A percentile compares a stretch with the other conserved stretches of the same genome.
Evolutionary conservation across 2,888 invertebrate genomes (phyloP).

Genomic region (Drosophila paucipuncta): DNA sequence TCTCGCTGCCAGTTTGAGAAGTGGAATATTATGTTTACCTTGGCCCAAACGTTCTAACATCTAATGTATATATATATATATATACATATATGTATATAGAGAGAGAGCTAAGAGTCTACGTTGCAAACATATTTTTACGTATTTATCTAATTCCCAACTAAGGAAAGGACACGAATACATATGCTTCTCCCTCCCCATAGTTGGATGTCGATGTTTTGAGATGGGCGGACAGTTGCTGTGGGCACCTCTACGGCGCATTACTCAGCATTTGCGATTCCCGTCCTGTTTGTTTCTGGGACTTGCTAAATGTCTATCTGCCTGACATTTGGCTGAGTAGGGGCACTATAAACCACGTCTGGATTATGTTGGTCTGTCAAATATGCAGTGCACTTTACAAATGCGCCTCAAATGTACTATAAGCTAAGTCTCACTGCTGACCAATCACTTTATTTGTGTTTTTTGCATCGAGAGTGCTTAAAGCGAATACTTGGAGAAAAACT

Average conservation of each 20-base stretch:
- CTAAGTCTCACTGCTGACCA: conserved; percentile 11
- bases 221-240: conserved; percentile 32
- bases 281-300: conserved; percentile 11
- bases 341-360: conserved; percentile 45
- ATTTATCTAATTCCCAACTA: conserved; percentile 14
- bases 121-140: conserved; percentile 36
- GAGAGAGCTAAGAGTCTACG: conserved; percentile 43
- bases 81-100: not conserved
- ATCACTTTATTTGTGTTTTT: not conserved
- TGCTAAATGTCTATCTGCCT: conserved; percentile 23
- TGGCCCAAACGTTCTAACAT: conserved; percentile 51
- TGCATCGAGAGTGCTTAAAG: not conserved
- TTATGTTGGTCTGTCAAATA: conserved; percentile 49
- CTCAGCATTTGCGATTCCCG: conserved; percentile 29
- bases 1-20: conserved; percentile 45
- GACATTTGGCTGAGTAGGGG: conserved; percentile 26
- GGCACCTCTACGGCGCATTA: conserved; percentile 16
- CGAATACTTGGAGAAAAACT: not conserved
- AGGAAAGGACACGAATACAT: conserved; percentile 21
- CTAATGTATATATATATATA: conserved; percentile 38
- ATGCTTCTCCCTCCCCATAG: conserved; percentile 6
- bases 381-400: conserved; percentile 26
- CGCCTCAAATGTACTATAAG: not conserved
- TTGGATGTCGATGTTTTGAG: conserved; percentile 24
- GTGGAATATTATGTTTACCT: conserved; percentile 75